Conservation (phyloP, 2,113 vertebrate species). For the Cyprinodon variegatus region DNA sequence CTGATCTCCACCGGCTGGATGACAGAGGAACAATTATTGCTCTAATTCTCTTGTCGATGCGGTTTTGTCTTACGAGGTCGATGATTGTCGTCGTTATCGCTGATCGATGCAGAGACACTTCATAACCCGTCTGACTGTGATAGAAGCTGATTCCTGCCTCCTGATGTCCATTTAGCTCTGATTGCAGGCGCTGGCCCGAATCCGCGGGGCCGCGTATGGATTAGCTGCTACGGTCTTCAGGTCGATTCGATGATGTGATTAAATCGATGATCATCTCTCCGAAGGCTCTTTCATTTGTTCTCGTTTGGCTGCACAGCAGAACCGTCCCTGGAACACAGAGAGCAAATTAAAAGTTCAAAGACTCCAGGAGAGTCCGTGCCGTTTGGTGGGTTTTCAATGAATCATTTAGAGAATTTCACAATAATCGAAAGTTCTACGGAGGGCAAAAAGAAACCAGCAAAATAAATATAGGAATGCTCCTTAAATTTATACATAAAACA, state of each 20-base stretch:
- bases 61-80: constrained; percentile 55
- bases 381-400: too few species aligned
- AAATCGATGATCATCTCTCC: constrained; percentile 67
- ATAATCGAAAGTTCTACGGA: too few species aligned
- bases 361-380: too few species aligned
- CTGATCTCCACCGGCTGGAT: constrained; percentile 4
- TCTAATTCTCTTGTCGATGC: constrained; percentile 63
- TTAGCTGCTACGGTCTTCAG: constrained; percentile 59
- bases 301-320: constrained; percentile 45
- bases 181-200: constrained; percentile 46
- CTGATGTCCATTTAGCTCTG: constrained; percentile 56
- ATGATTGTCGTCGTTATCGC: constrained; percentile 50
- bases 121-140: constrained; percentile 62
- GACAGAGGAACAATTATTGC: constrained; percentile 60
- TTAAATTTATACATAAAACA: too few species aligned
- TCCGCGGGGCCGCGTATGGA: constrained; percentile 61
- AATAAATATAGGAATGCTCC: too few species aligned
- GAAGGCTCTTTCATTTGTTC: constrained; percentile 54
- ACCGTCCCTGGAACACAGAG: constrained; percentile 6
- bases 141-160: constrained; percentile 51
- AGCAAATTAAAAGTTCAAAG: constrained; percentile 23
- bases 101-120: constrained; percentile 64
- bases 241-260: constrained; percentile 68
- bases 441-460: too few species aligned
- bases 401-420: too few species aligned